phyloP scores from a whole-genome alignment of 92 coral and sea anemone genomes.

The Meandrina meandrites region DNA sequence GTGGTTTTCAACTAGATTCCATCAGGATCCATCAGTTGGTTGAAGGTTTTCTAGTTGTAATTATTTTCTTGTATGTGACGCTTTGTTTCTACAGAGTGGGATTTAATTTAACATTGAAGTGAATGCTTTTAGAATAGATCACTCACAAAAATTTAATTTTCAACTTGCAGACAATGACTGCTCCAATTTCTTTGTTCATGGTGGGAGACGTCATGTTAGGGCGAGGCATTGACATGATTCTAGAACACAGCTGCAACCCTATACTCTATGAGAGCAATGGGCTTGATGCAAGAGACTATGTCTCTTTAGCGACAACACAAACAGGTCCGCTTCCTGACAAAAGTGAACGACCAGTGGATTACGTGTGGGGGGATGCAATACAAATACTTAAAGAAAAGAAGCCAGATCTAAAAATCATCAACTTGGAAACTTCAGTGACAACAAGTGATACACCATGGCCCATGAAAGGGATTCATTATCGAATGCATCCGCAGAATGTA shows the following conservation, averaged over 20 bases:
- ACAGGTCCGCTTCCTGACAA: slow-evolving; percentile 78
- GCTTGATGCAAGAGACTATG: slow-evolving; percentile 80
- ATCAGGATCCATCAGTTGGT: background rate
- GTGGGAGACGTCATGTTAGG: slow-evolving; percentile 95
- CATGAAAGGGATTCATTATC: slow-evolving; percentile 83
- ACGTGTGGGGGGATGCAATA: slow-evolving; percentile 86
- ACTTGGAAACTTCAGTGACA: slow-evolving; percentile 86
- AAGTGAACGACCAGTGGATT: slow-evolving; percentile 66
- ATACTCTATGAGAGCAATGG: slow-evolving; percentile 78
- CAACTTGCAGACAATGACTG: slow-evolving; percentile 25
- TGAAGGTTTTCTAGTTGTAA: background rate
- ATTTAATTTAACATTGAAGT: too few species aligned
- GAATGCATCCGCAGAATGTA: slow-evolving; percentile 86
- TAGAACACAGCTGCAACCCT: slow-evolving; percentile 73
- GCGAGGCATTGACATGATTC: slow-evolving; percentile 87
- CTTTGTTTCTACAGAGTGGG: too few species aligned
- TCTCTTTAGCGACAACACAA: slow-evolving; percentile 64
- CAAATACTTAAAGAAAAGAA: slow-evolving; percentile 63
- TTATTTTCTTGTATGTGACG: too few species aligned
- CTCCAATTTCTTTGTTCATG: slow-evolving; percentile 55
- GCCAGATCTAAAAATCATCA: slow-evolving; percentile 78
- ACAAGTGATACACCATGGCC: slow-evolving; percentile 82
- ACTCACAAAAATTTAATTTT: background rate
- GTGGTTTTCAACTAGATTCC: background rate
- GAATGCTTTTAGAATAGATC: too few species aligned